A percentile compares a stretch with the other conserved stretches of the same genome.
Conservation (phyloP, 2,113 vertebrate species). For the Xiphorhynchus elegans region DNA sequence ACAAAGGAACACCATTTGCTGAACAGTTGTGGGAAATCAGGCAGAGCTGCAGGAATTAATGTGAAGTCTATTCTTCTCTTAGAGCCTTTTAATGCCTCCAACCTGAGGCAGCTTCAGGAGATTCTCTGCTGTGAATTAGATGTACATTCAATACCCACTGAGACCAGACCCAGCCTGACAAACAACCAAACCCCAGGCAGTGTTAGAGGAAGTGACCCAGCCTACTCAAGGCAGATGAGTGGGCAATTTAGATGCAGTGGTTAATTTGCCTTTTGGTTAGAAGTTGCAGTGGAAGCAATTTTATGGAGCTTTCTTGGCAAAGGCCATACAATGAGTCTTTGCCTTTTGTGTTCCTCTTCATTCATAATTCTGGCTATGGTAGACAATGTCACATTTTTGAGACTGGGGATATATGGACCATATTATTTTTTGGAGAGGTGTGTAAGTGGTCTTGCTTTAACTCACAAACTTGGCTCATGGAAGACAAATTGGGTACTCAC, state of each 20-base stretch:
- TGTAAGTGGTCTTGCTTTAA: background rate
- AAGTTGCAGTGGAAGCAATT: background rate
- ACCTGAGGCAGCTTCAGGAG: background rate
- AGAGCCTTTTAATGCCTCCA: background rate
- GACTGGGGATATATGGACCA: background rate
- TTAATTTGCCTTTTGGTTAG: background rate
- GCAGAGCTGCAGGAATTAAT: background rate
- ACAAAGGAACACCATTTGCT: background rate
- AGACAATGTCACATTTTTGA: background rate
- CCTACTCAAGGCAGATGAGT: background rate
- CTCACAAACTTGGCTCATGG: background rate
- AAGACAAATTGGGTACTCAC: background rate
- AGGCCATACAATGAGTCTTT: background rate
- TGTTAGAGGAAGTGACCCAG: background rate
- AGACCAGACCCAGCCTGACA: background rate
- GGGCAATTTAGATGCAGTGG: background rate
- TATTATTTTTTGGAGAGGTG: background rate
- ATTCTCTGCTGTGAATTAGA: background rate
- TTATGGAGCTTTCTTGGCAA: background rate
- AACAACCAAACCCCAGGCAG: background rate
- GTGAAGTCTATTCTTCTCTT: background rate
- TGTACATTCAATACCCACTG: background rate
- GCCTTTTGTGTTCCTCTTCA: background rate
- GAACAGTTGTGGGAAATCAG: slow-evolving; percentile 36
- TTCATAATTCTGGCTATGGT: background rate